phyloP scores from a whole-genome alignment of 64 coral and sea anemone species.

The Dendronephthya gigantea region DNA sequence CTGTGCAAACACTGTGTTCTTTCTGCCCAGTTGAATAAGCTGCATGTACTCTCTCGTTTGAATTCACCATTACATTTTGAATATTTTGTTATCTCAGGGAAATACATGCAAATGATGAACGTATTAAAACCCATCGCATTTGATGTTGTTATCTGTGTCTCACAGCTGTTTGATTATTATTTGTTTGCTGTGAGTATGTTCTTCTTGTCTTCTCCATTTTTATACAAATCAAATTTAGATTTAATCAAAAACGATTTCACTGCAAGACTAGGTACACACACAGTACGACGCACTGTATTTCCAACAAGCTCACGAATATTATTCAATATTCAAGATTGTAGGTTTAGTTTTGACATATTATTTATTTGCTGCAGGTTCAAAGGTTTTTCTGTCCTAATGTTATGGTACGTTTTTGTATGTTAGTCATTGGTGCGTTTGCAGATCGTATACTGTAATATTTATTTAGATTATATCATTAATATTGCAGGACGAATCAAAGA shows the following conservation, averaged over 20 bases:
- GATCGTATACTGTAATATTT: no score
- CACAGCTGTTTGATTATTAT: constrained; percentile 96
- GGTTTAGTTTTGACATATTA: no score
- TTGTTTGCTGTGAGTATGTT: constrained; percentile 71
- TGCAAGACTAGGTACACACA: no score
- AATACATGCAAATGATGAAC: constrained; percentile 99
- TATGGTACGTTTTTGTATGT: constrained; percentile 57
- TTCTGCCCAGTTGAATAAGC: neutral
- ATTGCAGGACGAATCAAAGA: constrained; percentile 51
- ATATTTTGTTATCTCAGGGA: constrained; percentile 49
- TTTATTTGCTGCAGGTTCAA: constrained; percentile 37
- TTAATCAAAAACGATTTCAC: no score
- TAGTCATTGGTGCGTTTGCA: no score
- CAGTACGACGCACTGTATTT: neutral
- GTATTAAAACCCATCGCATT: constrained; percentile 96
- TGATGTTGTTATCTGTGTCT: constrained; percentile 99
- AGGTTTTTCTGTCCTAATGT: constrained; percentile 92
- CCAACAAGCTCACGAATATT: no score
- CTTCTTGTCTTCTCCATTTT: no score
- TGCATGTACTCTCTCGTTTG: no score
- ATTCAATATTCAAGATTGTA: no score
- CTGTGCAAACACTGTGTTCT: neutral
- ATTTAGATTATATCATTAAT: no score
- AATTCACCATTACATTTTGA: no score
- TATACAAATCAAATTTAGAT: no score